Evolutionary conservation across 2,797 vertebrate genomes (phyloP), one percentile per base, ranked within the genome.

Genomic region (Sylvilagus floridanus): DNA sequence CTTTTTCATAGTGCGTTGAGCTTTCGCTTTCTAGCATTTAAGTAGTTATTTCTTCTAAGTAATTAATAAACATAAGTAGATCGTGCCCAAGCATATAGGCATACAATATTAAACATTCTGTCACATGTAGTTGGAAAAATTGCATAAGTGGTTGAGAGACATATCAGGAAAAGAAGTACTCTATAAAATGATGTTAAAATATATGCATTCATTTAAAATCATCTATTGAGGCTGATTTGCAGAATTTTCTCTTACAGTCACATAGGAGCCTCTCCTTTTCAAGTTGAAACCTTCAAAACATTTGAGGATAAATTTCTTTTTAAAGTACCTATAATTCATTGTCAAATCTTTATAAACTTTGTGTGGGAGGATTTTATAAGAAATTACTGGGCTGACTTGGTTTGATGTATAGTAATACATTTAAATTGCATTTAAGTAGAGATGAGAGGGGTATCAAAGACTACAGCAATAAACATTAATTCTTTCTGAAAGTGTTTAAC

Each of bases 351-450:
- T 81, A 92, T 90, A 82, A 96, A 92, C 66, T 95, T 68, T 73
- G 35, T 93, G 66, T 84, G 95, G 96, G 97, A 96, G 84, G 95
- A 95, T 96, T 98, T 97, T 97, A 94, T 97, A 97, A 72, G 96
- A 98, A 97, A 97, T 98, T 96, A 96, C 73, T 96, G 97, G 96
- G 86, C 94, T 97, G 97, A 75, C 75, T 98, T 97, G 69, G 75
- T 97, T 97, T 98, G 96, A 97, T 92, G 81, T 96, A 89, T 96
- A 98, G 96, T 97, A 97, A 98, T 98, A 97, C 96, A 98, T 98
- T 98, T 98, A 98, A 98, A 98, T 93, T 97, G 94, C 98, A 93
- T 98, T 98, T 98, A 98, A 98, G 97, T 96, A 97, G 97, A 97
- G 93, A 97, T 97, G 94, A 97, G 93, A 97, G 95, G 94, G 94